Evolutionary conservation across 1,140 invertebrate genomes (phyloP), one percentile per base, ranked within the genome.

Genomic region (Pinna nobilis): DNA sequence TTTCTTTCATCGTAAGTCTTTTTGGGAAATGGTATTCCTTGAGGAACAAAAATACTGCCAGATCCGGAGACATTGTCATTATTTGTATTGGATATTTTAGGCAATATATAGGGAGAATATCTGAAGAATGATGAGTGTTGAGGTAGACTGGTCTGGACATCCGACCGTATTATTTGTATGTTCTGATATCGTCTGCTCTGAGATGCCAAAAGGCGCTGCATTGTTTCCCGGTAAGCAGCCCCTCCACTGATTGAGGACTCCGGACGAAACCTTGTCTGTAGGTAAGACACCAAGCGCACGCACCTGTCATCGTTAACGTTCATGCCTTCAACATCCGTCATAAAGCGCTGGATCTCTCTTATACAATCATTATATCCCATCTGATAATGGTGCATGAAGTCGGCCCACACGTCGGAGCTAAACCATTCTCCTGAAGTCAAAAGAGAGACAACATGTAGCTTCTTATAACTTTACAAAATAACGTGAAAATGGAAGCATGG

Each of bases 261-360:
- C 30, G 79, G 70, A 20, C 67, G 55, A 39, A 82, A 81, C 23
- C 77, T 65, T 13, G 79, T 81, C 47, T 84, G 80, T 3, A 84
- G 67, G 60, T 80, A 84, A 11, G 78, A 76, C 35, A 79, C 37
- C 5, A 84, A 69, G 13, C 80, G 69, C 7, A 77, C 61, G 50
- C 78, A 84, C 30, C 82, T 53, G 7, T 60, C 65, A 55, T 84
- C 82, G 23, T 49, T 74, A 1, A 68, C 47, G 20, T 66, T 61
- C 5, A 84, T n/a, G 20, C 80, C 80, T 41, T 84, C 82, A 2
- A 84, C 80, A 39, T 84, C 82, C 18, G 77, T 82, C 76, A 84
- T 82, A 63, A 78, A 84, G 6, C 77, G 77, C 18, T 81, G 32
- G 9, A 84, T 77, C 67, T 84, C 82, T 20, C 75, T 69, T 4